Evolutionary conservation across 2,888 invertebrate genomes (phyloP), one percentile per base, ranked within the genome.

Genomic region (Cephalotes varians): DNA sequence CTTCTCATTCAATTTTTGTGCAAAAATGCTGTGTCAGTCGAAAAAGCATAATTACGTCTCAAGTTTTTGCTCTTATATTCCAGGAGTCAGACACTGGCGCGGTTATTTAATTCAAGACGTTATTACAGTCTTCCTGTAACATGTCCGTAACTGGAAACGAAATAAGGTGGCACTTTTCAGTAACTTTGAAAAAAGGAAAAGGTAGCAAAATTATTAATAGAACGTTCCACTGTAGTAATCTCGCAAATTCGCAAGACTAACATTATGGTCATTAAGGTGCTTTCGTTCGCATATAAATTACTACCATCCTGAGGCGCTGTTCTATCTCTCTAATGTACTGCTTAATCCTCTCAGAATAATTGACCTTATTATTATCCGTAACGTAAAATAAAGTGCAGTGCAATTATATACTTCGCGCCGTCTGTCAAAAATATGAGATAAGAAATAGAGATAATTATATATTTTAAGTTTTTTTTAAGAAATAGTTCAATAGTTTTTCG

Each of bases 231-330:
- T 64, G 12, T 49, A 49, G 64, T 60, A 62, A 49, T 64, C 31
- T 51, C 3, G 25, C 34, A 12, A 74, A 51, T 49, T 49, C 18
- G 47, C 73, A 9, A 44, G 21, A 18, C 6, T 62, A 73, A 74
- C 21, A 60, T 62, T 15, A 49, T 34, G 18, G 34, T 74, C 34
- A 49, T 74, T 74, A 74, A 69, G 37, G 54, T 77, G 31, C 51
- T 60, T 77, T 51, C 44, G 34, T 51, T 64, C 28, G 76, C 67
- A 49, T 54, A 51, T 69, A 77, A 77, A 67, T 77, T 77, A 51
- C 37, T 40, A 15, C 51, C n/a, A 21, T 34, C 40, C 40, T 56
- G 40, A 69, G 51, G n/a, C n/a, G 40, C 49, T 31, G 28, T 49
- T 56, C 51, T 54, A 47, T 69, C 51, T 69, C 31, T 54, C n/a